phyloP scores from a whole-genome alignment of 2,797 vertebrate species.

The Syngnathus rostellatus region DNA sequence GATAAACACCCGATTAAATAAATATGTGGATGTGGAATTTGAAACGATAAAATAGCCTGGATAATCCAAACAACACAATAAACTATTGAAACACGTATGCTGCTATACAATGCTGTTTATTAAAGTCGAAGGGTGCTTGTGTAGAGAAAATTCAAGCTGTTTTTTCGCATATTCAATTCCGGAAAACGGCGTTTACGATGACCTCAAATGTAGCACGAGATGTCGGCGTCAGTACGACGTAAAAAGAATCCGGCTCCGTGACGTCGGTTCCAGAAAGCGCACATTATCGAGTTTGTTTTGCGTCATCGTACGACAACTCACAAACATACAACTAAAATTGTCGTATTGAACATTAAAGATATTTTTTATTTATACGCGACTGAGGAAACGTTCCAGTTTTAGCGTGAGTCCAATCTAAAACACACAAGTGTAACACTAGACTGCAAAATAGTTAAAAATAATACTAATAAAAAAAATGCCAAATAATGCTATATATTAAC shows the following conservation, averaged over 20 bases:
- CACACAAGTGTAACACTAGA: no score
- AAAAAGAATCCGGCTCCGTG: constrained; percentile 54
- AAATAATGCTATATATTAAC: no score
- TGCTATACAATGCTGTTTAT: not conserved
- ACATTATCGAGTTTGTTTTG: constrained; percentile 26
- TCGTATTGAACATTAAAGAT: not conserved
- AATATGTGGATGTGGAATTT: no score
- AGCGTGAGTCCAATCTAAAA: not conserved
- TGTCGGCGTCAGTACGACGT: constrained; percentile 64
- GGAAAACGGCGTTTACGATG: constrained; percentile 8
- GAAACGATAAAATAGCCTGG: not conserved
- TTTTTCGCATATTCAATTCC: not conserved
- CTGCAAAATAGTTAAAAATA: not conserved
- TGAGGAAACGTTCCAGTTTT: not conserved
- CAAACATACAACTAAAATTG: not conserved
- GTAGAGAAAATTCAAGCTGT: not conserved
- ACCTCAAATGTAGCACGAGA: constrained; percentile 27
- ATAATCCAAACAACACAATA: not conserved
- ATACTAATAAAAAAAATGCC: no score
- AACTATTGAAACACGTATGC: not conserved
- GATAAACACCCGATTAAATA: not conserved
- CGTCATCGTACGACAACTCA: constrained; percentile 2
- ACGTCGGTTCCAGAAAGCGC: constrained; percentile 56
- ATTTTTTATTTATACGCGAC: not conserved
- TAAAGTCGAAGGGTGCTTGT: not conserved